Evolutionary conservation across 35 echinoderm and acorn worm species (phyloP), one percentile per base, ranked within the genome.

Genomic region (Hemicentrotus pulcherrimus): DNA sequence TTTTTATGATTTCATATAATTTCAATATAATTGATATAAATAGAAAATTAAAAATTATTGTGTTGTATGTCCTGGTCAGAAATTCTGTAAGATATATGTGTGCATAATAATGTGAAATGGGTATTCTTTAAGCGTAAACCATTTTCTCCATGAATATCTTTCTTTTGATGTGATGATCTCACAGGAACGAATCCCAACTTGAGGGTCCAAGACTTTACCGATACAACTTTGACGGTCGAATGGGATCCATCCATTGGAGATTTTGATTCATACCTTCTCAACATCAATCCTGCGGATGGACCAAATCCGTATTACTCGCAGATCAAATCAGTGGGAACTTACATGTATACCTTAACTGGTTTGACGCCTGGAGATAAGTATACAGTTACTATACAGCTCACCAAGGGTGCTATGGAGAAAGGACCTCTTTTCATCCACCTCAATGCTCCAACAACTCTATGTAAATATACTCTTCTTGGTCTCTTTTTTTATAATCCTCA

Each of bases 241-340:
- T 99, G 97, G 96, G 52, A 52, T 6, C 94, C 91, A 46, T 97
- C 96, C 86, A 91, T 94, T 31, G 98, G 98, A 31, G 95, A 99
- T 88, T 99, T 99, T 88, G 95, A 99, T 35, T 31, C 48, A 11
- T 99, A 99, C 48, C 91, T 14, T 14, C 45, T 93, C 28, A 9
- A 0, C n/a, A 58, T 93, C 31, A 13, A 93, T 47, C 91, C 91
- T 4, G 30, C 0, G n/a, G 24, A 93, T 31, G 30, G 65, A 5
- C 18, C 18, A 0, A 70, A 70, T 28, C 24, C 65, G 3, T 22
- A n/a, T 5, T 78, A 28, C 18, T 78, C 65, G 19, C 65, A 78
- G 65, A 78, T 78, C 24, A 78, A 78, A 78, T 78, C 65, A 8
- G 22, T n/a, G 19, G 22, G 19, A 28, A 22, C 65, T 8, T 78